phyloP scores from a whole-genome alignment of 92 coral and sea anemone species.

The Pocillopora meandrina region DNA sequence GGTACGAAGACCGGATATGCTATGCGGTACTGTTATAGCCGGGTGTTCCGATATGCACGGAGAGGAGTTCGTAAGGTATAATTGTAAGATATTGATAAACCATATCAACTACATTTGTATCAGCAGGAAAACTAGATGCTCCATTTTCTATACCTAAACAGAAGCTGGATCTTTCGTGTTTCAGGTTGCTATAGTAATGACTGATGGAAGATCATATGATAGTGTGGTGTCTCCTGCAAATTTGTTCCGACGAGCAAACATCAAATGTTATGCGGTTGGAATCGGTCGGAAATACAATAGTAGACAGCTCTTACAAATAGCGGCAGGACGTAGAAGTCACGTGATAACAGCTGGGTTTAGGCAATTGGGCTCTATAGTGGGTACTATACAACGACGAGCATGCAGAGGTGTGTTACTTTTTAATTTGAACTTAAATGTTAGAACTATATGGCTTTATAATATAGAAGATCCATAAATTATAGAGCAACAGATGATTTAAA shows the following conservation, averaged over 20 bases:
- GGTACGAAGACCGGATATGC: constrained; percentile 67
- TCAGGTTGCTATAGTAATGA: constrained; percentile 23
- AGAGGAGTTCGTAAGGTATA: constrained; percentile 55
- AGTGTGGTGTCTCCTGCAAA: constrained; percentile 47
- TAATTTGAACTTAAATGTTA: too few species aligned
- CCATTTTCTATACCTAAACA: too few species aligned
- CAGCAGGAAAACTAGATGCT: too few species aligned
- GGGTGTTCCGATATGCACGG: constrained; percentile 52
- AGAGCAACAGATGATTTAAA: too few species aligned
- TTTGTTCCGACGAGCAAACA: constrained; percentile 31
- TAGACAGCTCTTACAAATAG: constrained; percentile 58
- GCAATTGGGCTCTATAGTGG: constrained; percentile 51
- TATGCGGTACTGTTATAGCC: constrained; percentile 32
- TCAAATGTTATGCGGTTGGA: constrained; percentile 72
- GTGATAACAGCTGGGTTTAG: constrained; percentile 60
- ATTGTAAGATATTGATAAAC: too few species aligned
- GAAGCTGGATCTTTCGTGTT: too few species aligned
- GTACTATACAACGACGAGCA: constrained; percentile 55
- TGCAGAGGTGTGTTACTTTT: constrained; percentile 34
- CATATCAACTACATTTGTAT: too few species aligned
- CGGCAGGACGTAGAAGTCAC: constrained; percentile 52
- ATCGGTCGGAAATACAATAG: constrained; percentile 48
- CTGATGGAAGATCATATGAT: constrained; percentile 66
- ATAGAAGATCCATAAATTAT: too few species aligned
- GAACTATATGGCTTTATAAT: too few species aligned